Evolutionary conservation across 2,888 invertebrate genomes (phyloP).

Genomic region (Ophion ventricosus): DNA sequence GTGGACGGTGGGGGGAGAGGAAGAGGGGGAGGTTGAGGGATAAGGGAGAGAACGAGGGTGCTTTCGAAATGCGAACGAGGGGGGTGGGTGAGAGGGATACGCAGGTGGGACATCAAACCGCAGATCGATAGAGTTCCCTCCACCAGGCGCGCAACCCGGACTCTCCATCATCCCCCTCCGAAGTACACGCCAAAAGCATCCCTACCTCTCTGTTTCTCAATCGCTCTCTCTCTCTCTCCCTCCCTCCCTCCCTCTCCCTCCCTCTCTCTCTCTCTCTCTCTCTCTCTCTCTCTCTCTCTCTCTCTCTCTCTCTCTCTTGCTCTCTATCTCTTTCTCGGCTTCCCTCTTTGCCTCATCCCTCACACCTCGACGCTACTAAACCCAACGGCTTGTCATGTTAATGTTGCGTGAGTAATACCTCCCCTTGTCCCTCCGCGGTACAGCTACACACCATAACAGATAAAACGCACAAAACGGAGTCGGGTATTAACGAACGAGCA

Average conservation of each 20-base stretch:
- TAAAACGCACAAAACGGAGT: constrained; percentile 2
- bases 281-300: too few species aligned
- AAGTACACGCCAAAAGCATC: constrained; percentile 49
- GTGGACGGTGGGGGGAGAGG: neutral
- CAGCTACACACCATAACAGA: neutral
- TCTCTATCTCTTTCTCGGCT: neutral
- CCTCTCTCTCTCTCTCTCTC: neutral
- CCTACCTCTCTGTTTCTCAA: neutral
- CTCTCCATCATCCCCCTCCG: constrained; percentile 42
- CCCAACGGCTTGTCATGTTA: constrained; percentile 78
- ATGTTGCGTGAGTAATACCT: constrained; percentile 78
- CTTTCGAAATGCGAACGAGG: constrained; percentile 22
- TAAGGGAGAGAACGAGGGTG: neutral
- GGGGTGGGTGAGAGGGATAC: constrained; percentile 19
- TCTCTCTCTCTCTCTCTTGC: too few species aligned
- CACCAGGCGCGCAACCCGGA: constrained; percentile 32
- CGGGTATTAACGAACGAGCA: constrained; percentile 3
- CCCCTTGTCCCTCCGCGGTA: constrained; percentile 55
- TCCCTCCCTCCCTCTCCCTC: neutral
- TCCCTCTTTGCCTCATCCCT: constrained; percentile 19
- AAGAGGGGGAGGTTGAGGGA: neutral
- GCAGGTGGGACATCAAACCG: constrained; percentile 79
- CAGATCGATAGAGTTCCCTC: constrained; percentile 79
- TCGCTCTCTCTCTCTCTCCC: neutral
- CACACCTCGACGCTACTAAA: constrained; percentile 53